These are phyloP conservation scores for Rattus norvegicus DNA, from an alignment of 2,113 vertebrate species.

Conservation along the genomic window GRCr8 NC_086031.1:50156501-50157000, in stretches of 20 bases:
- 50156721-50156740: background rate
- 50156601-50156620: fast-evolving
- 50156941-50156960: background rate
- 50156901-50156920: background rate
- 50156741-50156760: background rate
- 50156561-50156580: background rate
- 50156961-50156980: background rate
- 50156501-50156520: background rate
- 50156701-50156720: background rate
- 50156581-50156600: background rate
- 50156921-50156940: no score
- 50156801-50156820: background rate
- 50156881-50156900: fast-evolving
- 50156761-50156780: background rate
- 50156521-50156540: background rate
- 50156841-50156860: background rate
- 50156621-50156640: background rate
- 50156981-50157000: background rate
- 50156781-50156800: background rate
- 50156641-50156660: fast-evolving
- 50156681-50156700: background rate
- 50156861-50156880: background rate
- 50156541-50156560: background rate
- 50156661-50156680: background rate
- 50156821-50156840: fast-evolving